Percentiles rank a stretch among this genome's conserved stretches.
Conservation (phyloP, 2,113 vertebrate species). For the Erpornis zantholeuca region DNA sequence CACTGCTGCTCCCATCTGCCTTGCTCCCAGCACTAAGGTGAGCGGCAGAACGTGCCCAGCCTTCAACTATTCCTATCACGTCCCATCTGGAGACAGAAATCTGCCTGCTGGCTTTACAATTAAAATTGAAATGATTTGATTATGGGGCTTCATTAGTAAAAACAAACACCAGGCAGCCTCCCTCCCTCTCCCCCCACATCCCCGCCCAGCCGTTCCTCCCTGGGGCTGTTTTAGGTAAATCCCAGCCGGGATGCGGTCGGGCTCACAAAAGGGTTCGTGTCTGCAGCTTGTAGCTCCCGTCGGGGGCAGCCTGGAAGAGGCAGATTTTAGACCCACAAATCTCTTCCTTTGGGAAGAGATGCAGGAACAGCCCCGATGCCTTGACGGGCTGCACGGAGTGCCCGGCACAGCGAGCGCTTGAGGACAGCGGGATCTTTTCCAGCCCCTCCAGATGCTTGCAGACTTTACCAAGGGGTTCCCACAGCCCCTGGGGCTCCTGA, state of each 20-base stretch:
- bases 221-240: constrained; percentile 1
- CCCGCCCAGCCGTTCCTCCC: background rate
- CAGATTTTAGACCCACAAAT: background rate
- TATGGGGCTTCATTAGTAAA: constrained; percentile 54
- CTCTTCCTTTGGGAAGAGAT: background rate
- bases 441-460: background rate
- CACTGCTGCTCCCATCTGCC: background rate
- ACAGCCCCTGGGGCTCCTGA: background rate
- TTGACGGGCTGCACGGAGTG: accelerated
- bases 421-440: background rate
- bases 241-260: background rate
- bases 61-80: constrained; percentile 41
- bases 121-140: constrained; percentile 62
- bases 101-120: constrained; percentile 63
- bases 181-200: background rate
- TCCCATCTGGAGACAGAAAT: constrained; percentile 65
- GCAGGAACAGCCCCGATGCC: background rate
- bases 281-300: background rate
- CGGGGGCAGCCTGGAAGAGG: background rate
- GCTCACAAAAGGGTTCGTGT: background rate
- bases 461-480: background rate
- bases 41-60: background rate
- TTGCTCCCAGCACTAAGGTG: background rate
- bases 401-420: accelerated
- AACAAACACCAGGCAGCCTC: constrained; percentile 44